Percentiles rank a stretch among this genome's conserved stretches.
phyloP scores from a whole-genome alignment of 1,140 invertebrate species.

The Daktulosphaira vitifoliae region DNA sequence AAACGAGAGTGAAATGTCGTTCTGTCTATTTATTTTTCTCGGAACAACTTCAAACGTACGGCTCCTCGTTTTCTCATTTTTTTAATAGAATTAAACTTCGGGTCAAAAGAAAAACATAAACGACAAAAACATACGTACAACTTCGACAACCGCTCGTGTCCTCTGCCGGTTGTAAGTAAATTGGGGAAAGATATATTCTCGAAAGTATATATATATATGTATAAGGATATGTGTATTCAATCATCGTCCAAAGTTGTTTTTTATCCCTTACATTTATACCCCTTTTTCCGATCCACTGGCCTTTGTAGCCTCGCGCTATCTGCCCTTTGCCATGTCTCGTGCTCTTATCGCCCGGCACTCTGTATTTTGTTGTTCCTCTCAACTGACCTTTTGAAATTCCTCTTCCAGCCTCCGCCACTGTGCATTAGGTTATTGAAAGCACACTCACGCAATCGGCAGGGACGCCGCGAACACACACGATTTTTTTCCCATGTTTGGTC shows the following conservation, averaged over 20 bases:
- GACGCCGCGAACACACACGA: constrained; percentile 7
- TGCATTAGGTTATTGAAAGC: constrained; percentile 22
- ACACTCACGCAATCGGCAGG: background rate
- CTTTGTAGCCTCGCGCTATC: constrained; percentile 27
- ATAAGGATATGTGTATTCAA: constrained; percentile 9
- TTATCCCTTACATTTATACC: constrained; percentile 26
- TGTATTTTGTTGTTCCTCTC: constrained; percentile 29
- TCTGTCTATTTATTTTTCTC: too few species aligned
- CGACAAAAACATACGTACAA: constrained; percentile 20
- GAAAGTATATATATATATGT: constrained; percentile 8
- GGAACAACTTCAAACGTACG: too few species aligned
- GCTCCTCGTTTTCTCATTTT: too few species aligned
- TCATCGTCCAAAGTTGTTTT: constrained; percentile 7
- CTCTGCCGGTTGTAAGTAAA: constrained; percentile 26
- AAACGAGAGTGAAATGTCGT: too few species aligned
- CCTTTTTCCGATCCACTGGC: constrained; percentile 31
- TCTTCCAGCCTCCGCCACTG: constrained; percentile 17
- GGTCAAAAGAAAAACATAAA: constrained; percentile 27
- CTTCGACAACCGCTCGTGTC: background rate
- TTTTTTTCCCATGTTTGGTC: constrained; percentile 14
- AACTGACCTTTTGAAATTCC: constrained; percentile 32
- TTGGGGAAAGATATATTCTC: constrained; percentile 21
- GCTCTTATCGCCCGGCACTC: constrained; percentile 11
- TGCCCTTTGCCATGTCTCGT: constrained; percentile 33
- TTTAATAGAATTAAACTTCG: constrained; percentile 22